phyloP scores from a whole-genome alignment of 2,797 vertebrate species.

The Threskiornis aethiopicus region DNA sequence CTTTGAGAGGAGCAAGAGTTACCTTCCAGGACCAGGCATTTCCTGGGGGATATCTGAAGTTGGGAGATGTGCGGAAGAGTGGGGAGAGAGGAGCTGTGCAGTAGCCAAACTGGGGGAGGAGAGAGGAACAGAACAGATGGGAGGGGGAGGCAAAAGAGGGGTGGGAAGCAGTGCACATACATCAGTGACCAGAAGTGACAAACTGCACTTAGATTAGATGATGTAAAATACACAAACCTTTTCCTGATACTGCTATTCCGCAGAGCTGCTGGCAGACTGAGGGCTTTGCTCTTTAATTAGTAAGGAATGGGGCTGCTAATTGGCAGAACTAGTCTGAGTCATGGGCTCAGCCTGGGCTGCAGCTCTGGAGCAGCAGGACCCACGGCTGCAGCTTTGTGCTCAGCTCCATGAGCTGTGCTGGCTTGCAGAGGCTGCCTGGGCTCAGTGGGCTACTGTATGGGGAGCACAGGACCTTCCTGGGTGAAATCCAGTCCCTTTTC shows the following conservation, averaged over 20 bases:
- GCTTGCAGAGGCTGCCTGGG: not conserved
- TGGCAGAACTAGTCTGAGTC: conserved; percentile 22
- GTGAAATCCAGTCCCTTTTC: not conserved
- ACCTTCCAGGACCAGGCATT: not conserved
- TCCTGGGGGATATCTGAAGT: not conserved
- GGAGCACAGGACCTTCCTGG: not conserved
- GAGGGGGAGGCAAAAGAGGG: not conserved
- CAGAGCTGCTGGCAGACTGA: conserved; percentile 7
- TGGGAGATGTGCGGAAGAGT: not conserved
- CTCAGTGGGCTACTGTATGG: not conserved
- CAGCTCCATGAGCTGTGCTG: not conserved
- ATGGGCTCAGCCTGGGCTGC: not conserved
- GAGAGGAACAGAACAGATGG: conserved; percentile 46
- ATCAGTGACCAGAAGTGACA: conserved; percentile 45
- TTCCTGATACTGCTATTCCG: conserved; percentile 2
- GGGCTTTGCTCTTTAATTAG: conserved; percentile 35
- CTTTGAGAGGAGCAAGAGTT: not conserved
- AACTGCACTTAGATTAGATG: not conserved
- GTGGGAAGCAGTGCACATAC: conserved; percentile 6
- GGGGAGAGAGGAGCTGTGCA: not conserved
- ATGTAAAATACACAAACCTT: conserved; percentile 3
- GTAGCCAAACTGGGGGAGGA: conserved; percentile 27
- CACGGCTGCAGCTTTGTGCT: not conserved
- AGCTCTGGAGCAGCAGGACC: not conserved
- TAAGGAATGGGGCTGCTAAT: not conserved